These are phyloP conservation scores for Diplogasteroides magnus DNA, from an alignment of 1,140 invertebrate genomes.

Conservation along the genomic window DNA sequence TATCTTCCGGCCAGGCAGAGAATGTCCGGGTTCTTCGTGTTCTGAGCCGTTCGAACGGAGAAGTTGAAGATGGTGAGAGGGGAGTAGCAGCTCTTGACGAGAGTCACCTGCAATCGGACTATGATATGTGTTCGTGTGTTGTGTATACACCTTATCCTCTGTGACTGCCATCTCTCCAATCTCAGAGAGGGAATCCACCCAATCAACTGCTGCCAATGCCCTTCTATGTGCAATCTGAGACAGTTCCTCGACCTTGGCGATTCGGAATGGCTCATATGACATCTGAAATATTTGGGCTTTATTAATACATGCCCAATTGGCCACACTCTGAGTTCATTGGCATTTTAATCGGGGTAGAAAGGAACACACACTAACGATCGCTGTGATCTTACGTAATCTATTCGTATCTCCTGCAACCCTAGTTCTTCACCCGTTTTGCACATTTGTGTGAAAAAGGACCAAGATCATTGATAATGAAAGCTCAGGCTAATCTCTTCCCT, in stretches of 20 bases:
- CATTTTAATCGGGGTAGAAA: no score
- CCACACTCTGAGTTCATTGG: no score
- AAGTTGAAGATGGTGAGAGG: slow-evolving; percentile 55
- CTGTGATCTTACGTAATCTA: no score
- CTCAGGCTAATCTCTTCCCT: no score
- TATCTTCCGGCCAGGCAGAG: slow-evolving; percentile 48
- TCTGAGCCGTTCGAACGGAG: slow-evolving; percentile 52
- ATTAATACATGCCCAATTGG: no score
- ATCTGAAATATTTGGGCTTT: no score
- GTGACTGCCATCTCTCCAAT: slow-evolving; percentile 47
- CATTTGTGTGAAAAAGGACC: no score
- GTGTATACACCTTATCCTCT: slow-evolving; percentile 42
- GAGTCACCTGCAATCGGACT: slow-evolving; percentile 20
- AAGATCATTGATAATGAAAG: no score
- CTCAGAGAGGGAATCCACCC: slow-evolving; percentile 51
- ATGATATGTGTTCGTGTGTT: slow-evolving; percentile 2
- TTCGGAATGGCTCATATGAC: slow-evolving; percentile 53
- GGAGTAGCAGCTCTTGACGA: slow-evolving; percentile 51
- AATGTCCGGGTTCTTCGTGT: slow-evolving; percentile 54
- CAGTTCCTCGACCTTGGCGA: slow-evolving; percentile 49
- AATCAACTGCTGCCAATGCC: slow-evolving; percentile 53
- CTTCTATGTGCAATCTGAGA: slow-evolving; percentile 50
- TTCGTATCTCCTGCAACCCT: no score
- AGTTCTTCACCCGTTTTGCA: no score
- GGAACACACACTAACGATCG: no score